A percentile compares a stretch with the other conserved stretches of the same genome.
Evolutionary conservation across 1,140 invertebrate species (phyloP).

Genomic region (Aradophagus sp.): DNA sequence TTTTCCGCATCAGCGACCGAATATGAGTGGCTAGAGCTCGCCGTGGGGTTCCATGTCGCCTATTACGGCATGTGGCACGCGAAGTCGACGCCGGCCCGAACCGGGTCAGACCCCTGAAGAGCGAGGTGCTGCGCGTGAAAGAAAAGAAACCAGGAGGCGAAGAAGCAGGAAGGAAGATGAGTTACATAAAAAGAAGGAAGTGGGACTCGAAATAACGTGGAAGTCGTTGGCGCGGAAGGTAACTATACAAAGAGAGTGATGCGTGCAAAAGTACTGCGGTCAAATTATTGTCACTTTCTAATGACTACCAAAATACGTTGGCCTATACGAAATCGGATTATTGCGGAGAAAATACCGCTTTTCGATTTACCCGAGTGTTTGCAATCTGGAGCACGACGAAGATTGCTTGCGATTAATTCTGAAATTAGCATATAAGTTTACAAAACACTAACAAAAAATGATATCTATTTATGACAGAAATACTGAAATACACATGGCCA

Average conservation of each 20-base stretch:
- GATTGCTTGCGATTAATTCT: no score
- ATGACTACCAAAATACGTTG: constrained; percentile 2
- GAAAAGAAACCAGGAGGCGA: constrained; percentile 17
- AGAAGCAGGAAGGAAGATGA: constrained; percentile 38
- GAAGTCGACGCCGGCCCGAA: constrained; percentile 27
- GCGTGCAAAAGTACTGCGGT: constrained; percentile 7
- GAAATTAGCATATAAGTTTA: no score
- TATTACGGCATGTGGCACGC: constrained; percentile 54
- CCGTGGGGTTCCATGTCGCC: constrained; percentile 41
- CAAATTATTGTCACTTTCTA: constrained; percentile 15
- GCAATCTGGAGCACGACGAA: no score
- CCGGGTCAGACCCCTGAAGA: constrained; percentile 48
- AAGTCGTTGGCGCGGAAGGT: constrained; percentile 16
- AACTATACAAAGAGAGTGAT: constrained; percentile 4
- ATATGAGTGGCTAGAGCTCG: constrained; percentile 48
- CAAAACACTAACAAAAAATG: no score
- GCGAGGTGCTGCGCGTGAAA: background rate
- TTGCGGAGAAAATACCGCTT: no score
- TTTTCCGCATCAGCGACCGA: constrained; percentile 57
- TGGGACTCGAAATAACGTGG: constrained; percentile 27
- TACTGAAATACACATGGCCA: no score
- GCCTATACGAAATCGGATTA: no score
- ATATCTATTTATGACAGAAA: no score
- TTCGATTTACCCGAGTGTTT: no score
- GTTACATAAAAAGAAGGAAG: constrained; percentile 40